These are phyloP conservation scores for Lagorchestes hirsutus DNA, from an alignment of 2,797 vertebrate species.

Conservation along the genomic window DNA sequence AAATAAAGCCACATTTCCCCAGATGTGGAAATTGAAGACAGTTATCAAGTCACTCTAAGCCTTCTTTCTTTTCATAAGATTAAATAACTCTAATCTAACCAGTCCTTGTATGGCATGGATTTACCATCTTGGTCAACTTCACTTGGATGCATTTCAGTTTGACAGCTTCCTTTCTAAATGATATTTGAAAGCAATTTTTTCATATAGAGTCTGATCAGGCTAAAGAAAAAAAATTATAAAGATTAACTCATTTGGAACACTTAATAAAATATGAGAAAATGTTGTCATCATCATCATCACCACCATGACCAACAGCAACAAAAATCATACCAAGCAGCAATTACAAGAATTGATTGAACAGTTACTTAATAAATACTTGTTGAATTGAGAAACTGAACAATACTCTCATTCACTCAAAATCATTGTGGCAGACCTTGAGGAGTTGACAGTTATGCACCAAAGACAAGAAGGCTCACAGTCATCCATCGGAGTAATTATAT, in stretches of 20 bases:
- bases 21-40: background rate
- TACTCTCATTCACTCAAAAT: background rate
- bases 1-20: background rate
- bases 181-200: background rate
- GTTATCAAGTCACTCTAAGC: background rate
- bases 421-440: background rate
- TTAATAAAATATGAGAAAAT: background rate
- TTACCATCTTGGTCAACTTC: background rate
- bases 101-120: background rate
- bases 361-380: no score
- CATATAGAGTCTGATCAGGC: background rate
- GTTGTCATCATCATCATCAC: background rate
- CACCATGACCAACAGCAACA: background rate
- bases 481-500: background rate
- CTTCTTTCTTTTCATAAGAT: background rate
- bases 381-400: no score
- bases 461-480: background rate
- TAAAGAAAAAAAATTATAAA: background rate
- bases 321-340: background rate
- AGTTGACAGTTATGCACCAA: background rate
- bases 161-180: background rate
- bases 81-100: no score
- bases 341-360: background rate
- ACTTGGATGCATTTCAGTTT: background rate
- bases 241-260: background rate